Evolutionary conservation across 2,797 vertebrate genomes (phyloP), one percentile per base, ranked within the genome.

Genomic region (Vultur gryphus): DNA sequence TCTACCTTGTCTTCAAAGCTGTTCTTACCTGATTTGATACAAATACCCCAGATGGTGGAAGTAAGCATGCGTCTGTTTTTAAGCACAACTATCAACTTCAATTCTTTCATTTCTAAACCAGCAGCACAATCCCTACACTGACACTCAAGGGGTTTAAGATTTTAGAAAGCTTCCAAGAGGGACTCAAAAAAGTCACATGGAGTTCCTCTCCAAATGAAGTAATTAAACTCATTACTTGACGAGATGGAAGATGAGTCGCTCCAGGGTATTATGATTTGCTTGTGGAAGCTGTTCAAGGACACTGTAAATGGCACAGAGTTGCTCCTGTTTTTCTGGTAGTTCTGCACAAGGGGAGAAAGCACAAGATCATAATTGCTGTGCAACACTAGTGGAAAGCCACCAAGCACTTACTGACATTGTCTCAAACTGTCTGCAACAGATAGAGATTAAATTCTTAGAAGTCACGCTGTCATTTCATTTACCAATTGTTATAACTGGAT

Each of bases 231-330:
- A 95, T 96, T 98, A 99, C 99, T 99, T 99, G 98, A 99, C 99
- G 1, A 99, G 99, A 89, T 99, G 99, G 97, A 99, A 99, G 97
- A 99, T 93, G 4, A 99, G 99, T 71, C 99, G 98, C 97, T 99
- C 99, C 97, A 99, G 95, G 9, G 99, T 99, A 92, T 97, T 99
- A 82, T 98, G 99, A 97, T 99, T 99, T 89, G 99, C 98, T 9
- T 98, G 90, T 0, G 99, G 99, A 67, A 99, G 99, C 95, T 99
- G 99, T 23, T 99, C 99, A 64, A 99, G 97, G 54, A 98, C 97
- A 46, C 98, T 98, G 87, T 99, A 99, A 93, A 99, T 98, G 94
- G 99, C 98, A 1, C 98, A 98, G 79, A 99, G 97, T 82, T 99
- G 99, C 91, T 99, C 99, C 87, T 99, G 99, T 94, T 99, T 99